A percentile compares a stretch with the other conserved stretches of the same genome.
phyloP scores from a whole-genome alignment of 2,113 vertebrate genomes.

The Equus przewalskii region DNA sequence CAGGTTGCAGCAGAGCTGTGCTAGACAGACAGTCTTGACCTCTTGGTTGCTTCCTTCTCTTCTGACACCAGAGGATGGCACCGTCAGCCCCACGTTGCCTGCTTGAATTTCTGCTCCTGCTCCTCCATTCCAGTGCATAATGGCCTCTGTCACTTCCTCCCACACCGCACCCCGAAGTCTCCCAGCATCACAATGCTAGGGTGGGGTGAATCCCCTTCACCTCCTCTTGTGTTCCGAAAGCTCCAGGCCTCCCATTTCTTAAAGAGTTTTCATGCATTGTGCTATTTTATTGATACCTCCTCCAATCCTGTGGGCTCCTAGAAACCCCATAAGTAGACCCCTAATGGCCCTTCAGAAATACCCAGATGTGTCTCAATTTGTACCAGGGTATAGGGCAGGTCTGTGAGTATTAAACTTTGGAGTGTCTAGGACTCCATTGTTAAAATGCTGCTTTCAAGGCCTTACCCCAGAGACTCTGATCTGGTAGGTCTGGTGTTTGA shows the following conservation, averaged over 20 bases:
- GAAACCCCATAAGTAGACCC: background rate
- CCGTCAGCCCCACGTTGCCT: background rate
- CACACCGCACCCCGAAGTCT: no score
- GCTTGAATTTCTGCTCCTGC: background rate
- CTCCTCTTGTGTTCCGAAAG: background rate
- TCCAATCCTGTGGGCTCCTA: background rate
- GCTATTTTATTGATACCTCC: background rate
- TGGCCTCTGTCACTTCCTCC: background rate
- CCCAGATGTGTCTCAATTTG: background rate
- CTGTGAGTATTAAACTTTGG: background rate
- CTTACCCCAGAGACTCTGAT: background rate
- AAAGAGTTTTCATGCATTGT: background rate
- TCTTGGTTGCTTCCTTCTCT: background rate
- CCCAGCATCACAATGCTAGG: no score
- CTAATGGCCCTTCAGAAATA: background rate
- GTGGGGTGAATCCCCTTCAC: background rate
- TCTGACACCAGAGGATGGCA: no score
- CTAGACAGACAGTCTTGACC: no score
- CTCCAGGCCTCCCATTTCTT: background rate
- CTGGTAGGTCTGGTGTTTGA: background rate
- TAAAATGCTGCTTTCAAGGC: background rate
- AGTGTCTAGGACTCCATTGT: background rate
- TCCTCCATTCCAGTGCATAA: background rate
- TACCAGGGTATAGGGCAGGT: background rate
- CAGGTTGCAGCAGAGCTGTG: background rate